Conservation (phyloP, 2,113 vertebrate genomes). For the Pipa parva region DNA sequence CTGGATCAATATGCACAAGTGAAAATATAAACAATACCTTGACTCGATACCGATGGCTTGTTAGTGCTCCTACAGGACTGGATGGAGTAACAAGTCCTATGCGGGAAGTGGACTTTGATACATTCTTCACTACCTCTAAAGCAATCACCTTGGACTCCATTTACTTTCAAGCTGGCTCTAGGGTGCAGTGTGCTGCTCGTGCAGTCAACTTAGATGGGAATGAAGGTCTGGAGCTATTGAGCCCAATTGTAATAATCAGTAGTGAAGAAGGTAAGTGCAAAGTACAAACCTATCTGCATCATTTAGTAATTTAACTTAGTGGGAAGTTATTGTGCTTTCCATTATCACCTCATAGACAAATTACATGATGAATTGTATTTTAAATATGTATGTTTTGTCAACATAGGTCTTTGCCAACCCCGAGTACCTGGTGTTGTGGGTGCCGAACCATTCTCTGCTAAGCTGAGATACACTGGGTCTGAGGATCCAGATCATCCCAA, state of each 20-base stretch:
- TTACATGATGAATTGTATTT: not conserved
- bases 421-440: conserved; percentile 79
- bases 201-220: conserved; percentile 79
- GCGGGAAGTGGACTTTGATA: conserved; percentile 88
- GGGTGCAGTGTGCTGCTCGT: conserved; percentile 84
- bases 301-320: too few relatives aligned
- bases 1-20: conserved; percentile 82
- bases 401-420: conserved; percentile 85
- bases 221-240: conserved; percentile 85
- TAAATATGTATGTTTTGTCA: too few relatives aligned
- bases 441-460: conserved; percentile 91
- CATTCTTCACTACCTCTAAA: conserved; percentile 93
- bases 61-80: conserved; percentile 77
- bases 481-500: conserved; percentile 79
- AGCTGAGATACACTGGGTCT: conserved; percentile 81
- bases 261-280: conserved; percentile 74
- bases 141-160: conserved; percentile 86
- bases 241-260: conserved; percentile 74
- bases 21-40: conserved; percentile 88
- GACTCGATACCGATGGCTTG: conserved; percentile 87
- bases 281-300: not conserved
- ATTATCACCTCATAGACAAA: too few relatives aligned
- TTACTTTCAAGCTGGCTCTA: conserved; percentile 89
- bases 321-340: too few relatives aligned
- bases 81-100: conserved; percentile 87